Conservation (phyloP, 2,797 vertebrate genomes). For the Rhodeus uyekii region DNA sequence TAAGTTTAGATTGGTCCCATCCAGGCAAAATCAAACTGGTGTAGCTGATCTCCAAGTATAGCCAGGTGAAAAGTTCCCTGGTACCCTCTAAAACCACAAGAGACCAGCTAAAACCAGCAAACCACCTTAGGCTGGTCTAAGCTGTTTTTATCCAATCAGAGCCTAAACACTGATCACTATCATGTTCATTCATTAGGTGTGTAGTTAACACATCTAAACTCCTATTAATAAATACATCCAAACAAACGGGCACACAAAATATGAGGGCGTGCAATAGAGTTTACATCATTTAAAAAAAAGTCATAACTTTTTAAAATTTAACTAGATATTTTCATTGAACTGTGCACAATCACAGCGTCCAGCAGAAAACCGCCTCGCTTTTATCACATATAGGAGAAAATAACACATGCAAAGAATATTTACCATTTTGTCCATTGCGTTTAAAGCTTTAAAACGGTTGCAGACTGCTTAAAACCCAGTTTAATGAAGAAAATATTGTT, state of each 20-base stretch:
- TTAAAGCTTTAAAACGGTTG: background rate
- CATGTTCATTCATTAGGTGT: background rate
- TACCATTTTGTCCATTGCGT: constrained; percentile 39
- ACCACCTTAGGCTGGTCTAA: background rate
- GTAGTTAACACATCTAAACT: background rate
- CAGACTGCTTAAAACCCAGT: background rate
- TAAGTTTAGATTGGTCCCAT: background rate
- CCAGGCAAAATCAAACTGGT: background rate
- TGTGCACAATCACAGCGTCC: background rate
- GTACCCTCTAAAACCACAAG: background rate
- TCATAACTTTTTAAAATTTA: background rate
- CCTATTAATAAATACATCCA: background rate
- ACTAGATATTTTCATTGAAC: background rate
- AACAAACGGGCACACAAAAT: background rate
- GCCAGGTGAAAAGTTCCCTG: background rate
- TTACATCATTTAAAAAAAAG: background rate
- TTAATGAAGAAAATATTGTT: background rate
- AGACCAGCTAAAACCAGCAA: background rate
- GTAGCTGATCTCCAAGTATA: background rate
- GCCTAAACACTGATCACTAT: background rate
- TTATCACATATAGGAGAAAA: background rate
- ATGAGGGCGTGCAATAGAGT: background rate
- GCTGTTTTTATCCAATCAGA: background rate
- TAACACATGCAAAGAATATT: background rate
- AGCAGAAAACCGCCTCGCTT: background rate